Percentiles rank a stretch among this genome's conserved stretches.
Conservation (phyloP, 2,797 vertebrate species). For the Pteropus rufus region DNA sequence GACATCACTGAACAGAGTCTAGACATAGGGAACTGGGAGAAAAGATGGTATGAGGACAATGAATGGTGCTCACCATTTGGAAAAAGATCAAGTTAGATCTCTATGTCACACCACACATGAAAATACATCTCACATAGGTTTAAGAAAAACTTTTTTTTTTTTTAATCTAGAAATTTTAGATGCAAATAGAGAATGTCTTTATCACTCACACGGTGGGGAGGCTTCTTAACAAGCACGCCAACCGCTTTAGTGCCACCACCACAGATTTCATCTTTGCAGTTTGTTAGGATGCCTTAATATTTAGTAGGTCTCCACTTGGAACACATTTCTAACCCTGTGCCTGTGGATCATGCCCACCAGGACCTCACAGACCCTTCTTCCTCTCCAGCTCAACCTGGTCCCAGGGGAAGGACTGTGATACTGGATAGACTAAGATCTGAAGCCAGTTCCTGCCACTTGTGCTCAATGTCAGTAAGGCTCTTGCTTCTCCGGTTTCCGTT, state of each 20-base stretch:
- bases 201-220: not conserved
- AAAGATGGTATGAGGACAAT: not conserved
- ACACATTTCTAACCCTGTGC: not conserved
- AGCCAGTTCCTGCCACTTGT: not conserved
- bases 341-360: not conserved
- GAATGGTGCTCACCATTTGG: not conserved
- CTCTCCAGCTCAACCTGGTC: not conserved
- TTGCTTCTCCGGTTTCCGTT: not conserved
- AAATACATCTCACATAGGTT: constrained; percentile 6
- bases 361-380: not conserved
- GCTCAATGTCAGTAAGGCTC: not conserved
- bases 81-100: constrained; percentile 2
- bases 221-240: not conserved
- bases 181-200: not conserved
- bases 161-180: not conserved
- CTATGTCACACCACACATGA: not conserved
- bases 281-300: not conserved
- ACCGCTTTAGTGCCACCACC: not conserved
- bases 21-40: not conserved
- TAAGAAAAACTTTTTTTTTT: not conserved
- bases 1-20: not conserved
- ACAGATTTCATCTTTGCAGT: not conserved
- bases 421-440: not conserved
- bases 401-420: not conserved
- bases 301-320: not conserved